Conservation (phyloP, 2,113 vertebrate species). For the Centropus bengalensis region DNA sequence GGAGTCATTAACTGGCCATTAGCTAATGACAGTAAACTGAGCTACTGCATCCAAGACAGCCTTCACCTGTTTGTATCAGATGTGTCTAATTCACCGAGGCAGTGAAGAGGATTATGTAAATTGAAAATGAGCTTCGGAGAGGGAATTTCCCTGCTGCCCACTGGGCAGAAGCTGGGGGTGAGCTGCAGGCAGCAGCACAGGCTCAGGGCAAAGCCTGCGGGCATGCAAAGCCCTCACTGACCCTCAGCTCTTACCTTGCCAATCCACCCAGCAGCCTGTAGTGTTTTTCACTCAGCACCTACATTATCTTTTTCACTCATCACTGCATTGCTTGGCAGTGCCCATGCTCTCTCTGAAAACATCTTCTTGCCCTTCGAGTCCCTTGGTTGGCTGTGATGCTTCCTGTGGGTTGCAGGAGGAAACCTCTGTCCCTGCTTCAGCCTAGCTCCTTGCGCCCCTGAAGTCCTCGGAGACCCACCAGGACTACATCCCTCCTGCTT, state of each 20-base stretch:
- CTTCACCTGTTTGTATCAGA: background rate
- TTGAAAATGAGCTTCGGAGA: background rate
- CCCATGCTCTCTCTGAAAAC: background rate
- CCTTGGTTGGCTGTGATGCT: accelerated
- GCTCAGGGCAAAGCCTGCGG: background rate
- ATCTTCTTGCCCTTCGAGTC: accelerated
- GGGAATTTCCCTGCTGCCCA: background rate
- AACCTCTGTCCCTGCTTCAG: background rate
- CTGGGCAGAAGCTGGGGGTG: background rate
- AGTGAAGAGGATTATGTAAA: background rate
- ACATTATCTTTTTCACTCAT: background rate
- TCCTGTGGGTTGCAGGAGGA: background rate
- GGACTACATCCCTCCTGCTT: background rate
- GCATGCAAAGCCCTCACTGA: background rate
- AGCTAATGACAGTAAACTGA: constrained; percentile 1
- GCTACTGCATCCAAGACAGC: background rate
- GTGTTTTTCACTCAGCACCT: background rate
- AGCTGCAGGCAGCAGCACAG: background rate
- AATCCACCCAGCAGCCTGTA: background rate
- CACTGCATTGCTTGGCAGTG: background rate
- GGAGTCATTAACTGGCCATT: background rate
- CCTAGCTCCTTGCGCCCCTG: no score
- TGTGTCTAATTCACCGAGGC: background rate
- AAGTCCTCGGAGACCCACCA: background rate
- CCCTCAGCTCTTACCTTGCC: background rate